Base-by-base conservation (phyloP, 1,140 invertebrate species). In the Hyphantria cunea region DNA sequence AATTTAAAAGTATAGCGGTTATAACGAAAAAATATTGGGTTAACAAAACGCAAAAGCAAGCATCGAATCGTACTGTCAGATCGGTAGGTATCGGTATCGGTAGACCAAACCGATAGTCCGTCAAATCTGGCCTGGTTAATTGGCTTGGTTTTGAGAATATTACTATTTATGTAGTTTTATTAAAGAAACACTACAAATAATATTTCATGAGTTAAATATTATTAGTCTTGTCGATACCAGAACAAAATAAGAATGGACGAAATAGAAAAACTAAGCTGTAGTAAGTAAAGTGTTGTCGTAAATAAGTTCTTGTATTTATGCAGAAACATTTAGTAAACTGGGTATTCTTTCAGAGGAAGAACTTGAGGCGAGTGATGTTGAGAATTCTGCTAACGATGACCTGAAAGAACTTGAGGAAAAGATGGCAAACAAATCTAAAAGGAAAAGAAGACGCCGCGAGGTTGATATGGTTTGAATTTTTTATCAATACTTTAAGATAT, bases 261-360 rank as follows among this genome's bases (percentile, higher is more conserved):
- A 14, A 51, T 82, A 34, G 86, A 89, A 47, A 86, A 89, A 73
- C 62, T 89, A 45, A 87, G 82, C 78, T 89, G 86, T 66, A 89
- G 86, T 89, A 67, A 84, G 86, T 80, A 34, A 42, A 61, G 49
- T 13, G 9, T 8, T 7, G 7, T 51, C 50, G 2, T 5, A 25
- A 3, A 25, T 25, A 25, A 25, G 17, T 25, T 25, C 5, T 3
- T 25, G 17, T 25, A 25, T 25, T 25, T 25, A n/a, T 25, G 17
- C 2, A 25, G 5, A 51, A 45, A 54, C 25, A 44, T n/a, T 4
- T 50, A 54, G 33, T 17, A 7, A 32, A 25, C 5, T 25, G 2
- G 1, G 17, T 25, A 42, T 0, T 71, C 39, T 87, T 85, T 62
- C 61, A 87, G 87, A 85, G 60, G 87, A 90, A 66, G 81, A 84